phyloP scores from a whole-genome alignment of 2,113 vertebrate species.

The Nesospiza acunhae region DNA sequence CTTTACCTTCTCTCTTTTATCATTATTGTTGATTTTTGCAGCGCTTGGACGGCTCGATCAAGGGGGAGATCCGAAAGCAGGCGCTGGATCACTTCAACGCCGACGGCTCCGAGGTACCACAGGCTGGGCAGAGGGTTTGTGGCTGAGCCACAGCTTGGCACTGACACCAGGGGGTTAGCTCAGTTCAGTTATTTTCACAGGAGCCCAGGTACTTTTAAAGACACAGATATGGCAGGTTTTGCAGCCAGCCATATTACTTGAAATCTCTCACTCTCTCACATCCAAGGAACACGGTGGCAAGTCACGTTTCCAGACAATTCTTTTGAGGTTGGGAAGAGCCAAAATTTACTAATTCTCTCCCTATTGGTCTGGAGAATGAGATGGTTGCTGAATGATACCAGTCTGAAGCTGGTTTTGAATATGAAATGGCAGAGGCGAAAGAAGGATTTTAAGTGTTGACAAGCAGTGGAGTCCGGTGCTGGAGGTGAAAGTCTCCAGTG shows the following conservation, averaged over 20 bases:
- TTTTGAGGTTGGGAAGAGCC: background rate
- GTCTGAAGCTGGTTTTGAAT: background rate
- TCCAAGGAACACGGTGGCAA: background rate
- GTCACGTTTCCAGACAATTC: background rate
- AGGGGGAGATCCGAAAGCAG: constrained; percentile 97
- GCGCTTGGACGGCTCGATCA: constrained; percentile 97
- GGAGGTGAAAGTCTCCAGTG: background rate
- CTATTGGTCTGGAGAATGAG: background rate
- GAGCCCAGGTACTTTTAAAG: background rate
- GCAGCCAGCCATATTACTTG: background rate
- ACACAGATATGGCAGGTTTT: background rate
- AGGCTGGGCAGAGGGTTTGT: background rate
- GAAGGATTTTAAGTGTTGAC: background rate
- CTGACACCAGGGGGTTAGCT: background rate
- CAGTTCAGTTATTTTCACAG: background rate
- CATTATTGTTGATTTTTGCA: constrained; percentile 67
- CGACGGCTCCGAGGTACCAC: constrained; percentile 94
- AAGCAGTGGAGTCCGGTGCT: background rate
- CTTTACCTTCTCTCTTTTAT: constrained; percentile 5
- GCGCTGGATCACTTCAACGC: constrained; percentile 99
- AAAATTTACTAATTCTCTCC: background rate
- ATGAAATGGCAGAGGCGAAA: background rate
- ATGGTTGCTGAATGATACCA: background rate
- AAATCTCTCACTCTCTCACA: background rate
- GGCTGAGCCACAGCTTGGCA: background rate